Base-by-base conservation (phyloP, 1,140 invertebrate genomes). In the Lepidostoma basale region DNA sequence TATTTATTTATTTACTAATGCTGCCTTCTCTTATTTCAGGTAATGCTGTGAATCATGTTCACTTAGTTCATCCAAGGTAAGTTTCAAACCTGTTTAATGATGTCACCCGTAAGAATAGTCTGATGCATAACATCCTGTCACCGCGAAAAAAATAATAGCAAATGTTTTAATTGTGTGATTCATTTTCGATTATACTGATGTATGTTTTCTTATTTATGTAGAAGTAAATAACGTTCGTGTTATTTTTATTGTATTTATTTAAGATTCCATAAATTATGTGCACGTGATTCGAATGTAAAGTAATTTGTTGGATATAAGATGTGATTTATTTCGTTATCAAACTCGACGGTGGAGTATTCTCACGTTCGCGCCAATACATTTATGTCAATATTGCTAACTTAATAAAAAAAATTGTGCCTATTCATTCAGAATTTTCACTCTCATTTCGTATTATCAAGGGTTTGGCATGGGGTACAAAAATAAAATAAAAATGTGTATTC, bases 401-500 rank as follows among this genome's bases (percentile, higher is more conserved):
- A 42, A 60, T 60, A 42, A 23, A 60, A 33, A 60, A 60, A 26
- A 60, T 42, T 60, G 56, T 26, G 56, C 39, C 36, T 44, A 42
- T 60, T 60, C 56, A 23, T 42, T 40, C 36, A 60, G 36, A 42
- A 60, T 23, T 20, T 60, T 60, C 56, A 60, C 33, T 42, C 56
- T 40, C 36, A 33, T 42, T 59, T 40, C 54, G 36, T 42, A 33
- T 56, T 60, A 60, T 60, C 25, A 42, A 6, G 39, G 56, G 56
- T 22, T 40, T 20, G 28, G 52, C 28, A 30, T 20, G 14, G 33
- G 52, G 52, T 56, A 33, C 12, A 56, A 28, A 56, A 56, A 56
- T 56, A 56, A 56, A 56, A 56, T 56, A 60, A 40, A 60, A 60
- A 40, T 42, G 54, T 36, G 33, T 59, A 12, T 59, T 59, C 33